These are phyloP conservation scores for Diadema setosum DNA, from an alignment of 35 echinoderm and acorn worm species.

Conservation along the genomic window DNA sequence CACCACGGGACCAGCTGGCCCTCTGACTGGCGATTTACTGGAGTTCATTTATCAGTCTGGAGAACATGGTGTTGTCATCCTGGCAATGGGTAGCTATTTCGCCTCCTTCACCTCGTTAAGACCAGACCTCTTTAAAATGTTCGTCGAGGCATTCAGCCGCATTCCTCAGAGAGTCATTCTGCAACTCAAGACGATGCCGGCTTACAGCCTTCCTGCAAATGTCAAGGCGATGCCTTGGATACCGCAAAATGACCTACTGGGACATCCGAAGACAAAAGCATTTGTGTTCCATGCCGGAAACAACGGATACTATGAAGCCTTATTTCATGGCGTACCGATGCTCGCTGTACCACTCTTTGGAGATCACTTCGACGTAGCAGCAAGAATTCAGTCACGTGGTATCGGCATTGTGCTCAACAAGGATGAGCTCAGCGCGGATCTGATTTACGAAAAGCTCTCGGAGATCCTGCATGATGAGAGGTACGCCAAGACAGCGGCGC, in stretches of 20 bases:
- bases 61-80: slow-evolving; percentile 58
- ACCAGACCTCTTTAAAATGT: not conserved
- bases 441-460: not conserved
- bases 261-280: slow-evolving; percentile 22
- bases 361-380: slow-evolving; percentile 28
- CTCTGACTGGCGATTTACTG: slow-evolving; percentile 46
- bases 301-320: slow-evolving; percentile 34
- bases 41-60: slow-evolving; percentile 58
- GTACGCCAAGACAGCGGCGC: slow-evolving; percentile 9
- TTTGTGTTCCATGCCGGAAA: slow-evolving; percentile 27
- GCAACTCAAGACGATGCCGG: not conserved
- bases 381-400: not conserved
- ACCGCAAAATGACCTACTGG: slow-evolving; percentile 64
- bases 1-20: not conserved
- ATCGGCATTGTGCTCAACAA: not conserved
- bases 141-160: slow-evolving; percentile 9
- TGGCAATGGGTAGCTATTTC: slow-evolving; percentile 55
- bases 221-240: slow-evolving; percentile 42
- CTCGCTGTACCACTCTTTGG: not conserved
- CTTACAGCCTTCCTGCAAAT: not conserved
- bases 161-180: slow-evolving; percentile 37
- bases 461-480: not conserved
- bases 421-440: not conserved
- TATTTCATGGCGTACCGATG: slow-evolving; percentile 28
- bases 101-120: not conserved